Conservation (phyloP, 2,888 invertebrate genomes). For the Argyra leucocephala region DNA sequence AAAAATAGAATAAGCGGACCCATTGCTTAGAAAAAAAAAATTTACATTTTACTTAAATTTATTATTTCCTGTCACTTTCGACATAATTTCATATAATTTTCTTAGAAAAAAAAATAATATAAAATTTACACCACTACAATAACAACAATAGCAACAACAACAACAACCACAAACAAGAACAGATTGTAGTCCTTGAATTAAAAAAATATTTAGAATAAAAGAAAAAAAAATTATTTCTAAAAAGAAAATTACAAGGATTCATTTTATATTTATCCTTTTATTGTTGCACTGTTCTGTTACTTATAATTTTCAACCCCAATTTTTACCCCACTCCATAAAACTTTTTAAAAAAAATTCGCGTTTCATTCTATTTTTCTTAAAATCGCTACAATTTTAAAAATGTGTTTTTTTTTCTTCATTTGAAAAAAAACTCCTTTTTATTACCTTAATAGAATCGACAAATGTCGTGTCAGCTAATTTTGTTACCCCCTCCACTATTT, state of each 20-base stretch:
- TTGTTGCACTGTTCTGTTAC: not conserved
- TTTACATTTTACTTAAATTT: slow-evolving; percentile 2
- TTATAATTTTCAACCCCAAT: not conserved
- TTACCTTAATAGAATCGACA: not conserved
- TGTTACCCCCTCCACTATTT: not conserved
- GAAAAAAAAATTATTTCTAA: too few relatives aligned
- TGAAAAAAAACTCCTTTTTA: not conserved
- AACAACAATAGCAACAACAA: not conserved
- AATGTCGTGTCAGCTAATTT: not conserved
- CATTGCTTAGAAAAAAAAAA: slow-evolving; percentile 1
- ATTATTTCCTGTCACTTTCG: slow-evolving; percentile 6
- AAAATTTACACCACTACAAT: not conserved
- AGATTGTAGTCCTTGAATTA: not conserved
- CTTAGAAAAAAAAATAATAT: not conserved
- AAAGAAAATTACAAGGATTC: not conserved
- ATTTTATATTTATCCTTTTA: not conserved
- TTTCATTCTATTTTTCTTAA: too few relatives aligned
- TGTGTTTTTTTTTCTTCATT: too few relatives aligned
- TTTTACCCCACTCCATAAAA: too few relatives aligned
- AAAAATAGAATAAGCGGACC: too few relatives aligned
- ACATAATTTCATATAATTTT: not conserved
- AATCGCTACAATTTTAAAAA: too few relatives aligned
- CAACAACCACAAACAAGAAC: not conserved
- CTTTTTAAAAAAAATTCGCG: too few relatives aligned
- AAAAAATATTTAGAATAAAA: not conserved